Evolutionary conservation across 2,113 vertebrate genomes (phyloP).

Genomic region (Neogobius melanostomus): DNA sequence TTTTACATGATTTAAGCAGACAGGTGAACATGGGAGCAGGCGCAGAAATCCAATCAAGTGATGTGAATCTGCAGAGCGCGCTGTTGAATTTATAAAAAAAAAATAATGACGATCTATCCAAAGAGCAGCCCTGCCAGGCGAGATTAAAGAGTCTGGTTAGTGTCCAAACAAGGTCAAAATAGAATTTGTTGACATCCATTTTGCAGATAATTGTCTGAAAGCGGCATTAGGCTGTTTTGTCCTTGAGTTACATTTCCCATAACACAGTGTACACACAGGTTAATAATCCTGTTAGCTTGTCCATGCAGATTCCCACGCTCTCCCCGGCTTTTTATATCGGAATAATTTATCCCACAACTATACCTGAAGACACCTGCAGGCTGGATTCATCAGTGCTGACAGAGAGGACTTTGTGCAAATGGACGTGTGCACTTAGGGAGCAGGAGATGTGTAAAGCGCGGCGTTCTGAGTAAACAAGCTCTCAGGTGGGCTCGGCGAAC

Average conservation of each 20-base stretch:
- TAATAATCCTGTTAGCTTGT: constrained; percentile 9
- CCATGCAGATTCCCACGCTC: constrained; percentile 21
- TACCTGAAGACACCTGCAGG: constrained; percentile 34
- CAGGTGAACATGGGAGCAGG: not conserved
- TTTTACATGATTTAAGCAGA: constrained; percentile 5
- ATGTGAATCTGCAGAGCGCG: not conserved
- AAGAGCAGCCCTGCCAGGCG: constrained; percentile 11
- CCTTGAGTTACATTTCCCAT: constrained; percentile 17
- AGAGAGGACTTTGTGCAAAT: constrained; percentile 13
- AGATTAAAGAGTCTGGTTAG: constrained; percentile 29
- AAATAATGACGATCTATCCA: constrained; percentile 26
- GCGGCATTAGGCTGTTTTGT: constrained; percentile 13
- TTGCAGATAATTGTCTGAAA: constrained; percentile 26
- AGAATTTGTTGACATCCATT: constrained; percentile 37
- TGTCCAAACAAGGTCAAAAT: constrained; percentile 40
- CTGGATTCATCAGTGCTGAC: constrained; percentile 29
- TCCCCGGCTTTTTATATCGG: constrained; percentile 12
- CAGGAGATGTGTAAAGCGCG: not conserved
- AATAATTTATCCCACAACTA: constrained; percentile 6
- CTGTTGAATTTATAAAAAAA: constrained; percentile 8
- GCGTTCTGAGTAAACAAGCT: constrained; percentile 13
- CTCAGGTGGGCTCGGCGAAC: constrained; percentile 20
- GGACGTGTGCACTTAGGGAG: constrained; percentile 23
- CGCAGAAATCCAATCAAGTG: not conserved
- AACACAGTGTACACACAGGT: not conserved